These are phyloP conservation scores for Salmo trutta DNA, from an alignment of 2,797 vertebrate species.

Conservation along the genomic window DNA sequence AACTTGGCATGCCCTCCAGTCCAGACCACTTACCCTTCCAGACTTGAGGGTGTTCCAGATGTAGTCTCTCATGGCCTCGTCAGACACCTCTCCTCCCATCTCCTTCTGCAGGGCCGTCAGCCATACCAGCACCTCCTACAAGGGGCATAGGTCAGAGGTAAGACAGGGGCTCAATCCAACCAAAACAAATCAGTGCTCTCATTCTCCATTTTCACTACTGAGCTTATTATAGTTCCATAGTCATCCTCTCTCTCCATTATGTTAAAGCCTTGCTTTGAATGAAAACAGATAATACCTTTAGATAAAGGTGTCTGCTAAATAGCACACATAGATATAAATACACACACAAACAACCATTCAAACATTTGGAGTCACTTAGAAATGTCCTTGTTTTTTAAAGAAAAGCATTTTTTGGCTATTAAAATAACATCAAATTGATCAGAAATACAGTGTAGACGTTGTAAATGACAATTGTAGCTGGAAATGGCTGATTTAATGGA, in stretches of 20 bases:
- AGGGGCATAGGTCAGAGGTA: not conserved
- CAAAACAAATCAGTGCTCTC: not conserved
- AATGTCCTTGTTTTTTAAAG: no score
- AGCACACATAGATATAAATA: no score
- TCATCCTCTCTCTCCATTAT: not conserved
- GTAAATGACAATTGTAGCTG: no score
- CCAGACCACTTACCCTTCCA: slow-evolving; percentile 83
- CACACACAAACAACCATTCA: no score
- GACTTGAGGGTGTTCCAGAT: slow-evolving; percentile 99
- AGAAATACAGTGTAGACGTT: no score
- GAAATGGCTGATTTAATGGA: no score
- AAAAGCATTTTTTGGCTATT: no score
- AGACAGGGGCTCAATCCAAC: not conserved
- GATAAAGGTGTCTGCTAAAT: no score
- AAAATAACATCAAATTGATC: no score
- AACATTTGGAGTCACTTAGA: no score
- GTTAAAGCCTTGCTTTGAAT: not conserved
- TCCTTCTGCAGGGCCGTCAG: slow-evolving; percentile 94
- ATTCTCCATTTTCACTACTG: not conserved
- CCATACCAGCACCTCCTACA: slow-evolving; percentile 95
- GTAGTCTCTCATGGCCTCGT: slow-evolving; percentile 91
- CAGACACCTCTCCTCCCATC: slow-evolving; percentile 91
- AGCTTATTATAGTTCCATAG: not conserved
- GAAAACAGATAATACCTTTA: no score
- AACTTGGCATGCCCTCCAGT: not conserved